These are phyloP conservation scores for Collichthys lucidus DNA, from an alignment of 2,113 vertebrate species.

Conservation along the genomic window DNA sequence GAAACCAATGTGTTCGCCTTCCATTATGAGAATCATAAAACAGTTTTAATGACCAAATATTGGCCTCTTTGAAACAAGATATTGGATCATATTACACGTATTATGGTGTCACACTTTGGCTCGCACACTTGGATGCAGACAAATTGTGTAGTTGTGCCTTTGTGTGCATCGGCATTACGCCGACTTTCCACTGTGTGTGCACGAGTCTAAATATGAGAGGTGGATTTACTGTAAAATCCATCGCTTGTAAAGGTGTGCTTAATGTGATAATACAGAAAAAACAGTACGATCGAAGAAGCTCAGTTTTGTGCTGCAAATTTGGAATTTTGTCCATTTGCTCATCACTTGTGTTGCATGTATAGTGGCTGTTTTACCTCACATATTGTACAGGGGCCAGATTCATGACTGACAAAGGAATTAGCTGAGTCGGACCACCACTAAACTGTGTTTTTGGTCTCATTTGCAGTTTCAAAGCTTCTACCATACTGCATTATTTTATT, in stretches of 20 bases:
- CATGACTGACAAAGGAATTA: too few species aligned
- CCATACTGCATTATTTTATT: too few species aligned
- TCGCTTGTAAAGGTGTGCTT: not conserved
- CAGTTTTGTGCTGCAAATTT: too few species aligned
- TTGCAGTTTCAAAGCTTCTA: too few species aligned
- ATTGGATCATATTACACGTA: slow-evolving; percentile 65
- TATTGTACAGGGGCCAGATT: too few species aligned
- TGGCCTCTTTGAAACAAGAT: slow-evolving; percentile 70
- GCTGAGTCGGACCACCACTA: too few species aligned
- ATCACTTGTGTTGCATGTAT: too few species aligned
- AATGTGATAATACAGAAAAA: slow-evolving; percentile 1
- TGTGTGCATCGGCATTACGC: not conserved
- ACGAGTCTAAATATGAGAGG: not conserved
- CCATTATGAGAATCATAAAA: slow-evolving; percentile 74
- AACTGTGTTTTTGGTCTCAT: too few species aligned
- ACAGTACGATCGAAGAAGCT: not conserved
- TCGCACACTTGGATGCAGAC: slow-evolving; percentile 33
- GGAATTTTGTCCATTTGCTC: too few species aligned
- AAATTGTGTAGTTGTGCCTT: slow-evolving; percentile 13
- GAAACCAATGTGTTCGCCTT: slow-evolving; percentile 57
- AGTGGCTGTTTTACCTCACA: too few species aligned
- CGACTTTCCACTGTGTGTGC: not conserved
- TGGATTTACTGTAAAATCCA: slow-evolving; percentile 15
- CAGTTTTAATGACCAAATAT: slow-evolving; percentile 75
- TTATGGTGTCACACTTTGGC: slow-evolving; percentile 57